Evolutionary conservation across 2,113 vertebrate species (phyloP).

Genomic region (Chaetura pelagica): DNA sequence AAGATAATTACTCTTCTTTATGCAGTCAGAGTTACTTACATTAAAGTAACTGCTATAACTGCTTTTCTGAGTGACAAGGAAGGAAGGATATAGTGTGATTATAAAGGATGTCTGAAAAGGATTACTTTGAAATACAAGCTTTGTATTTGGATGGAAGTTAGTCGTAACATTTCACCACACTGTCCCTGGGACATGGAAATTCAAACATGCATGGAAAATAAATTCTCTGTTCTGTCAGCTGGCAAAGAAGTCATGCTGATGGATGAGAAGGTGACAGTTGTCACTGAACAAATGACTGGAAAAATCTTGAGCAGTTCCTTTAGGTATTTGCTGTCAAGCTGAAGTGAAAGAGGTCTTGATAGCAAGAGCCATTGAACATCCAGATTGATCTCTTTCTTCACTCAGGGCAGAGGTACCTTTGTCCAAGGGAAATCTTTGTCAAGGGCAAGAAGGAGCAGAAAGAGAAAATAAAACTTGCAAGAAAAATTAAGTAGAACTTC

Average conservation of each 20-base stretch:
- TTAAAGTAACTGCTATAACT: background rate
- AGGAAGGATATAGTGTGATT: background rate
- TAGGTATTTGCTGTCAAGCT: background rate
- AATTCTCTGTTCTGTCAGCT: background rate
- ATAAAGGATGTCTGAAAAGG: background rate
- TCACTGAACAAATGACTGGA: background rate
- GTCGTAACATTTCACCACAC: background rate
- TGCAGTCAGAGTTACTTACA: background rate
- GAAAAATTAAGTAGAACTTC: background rate
- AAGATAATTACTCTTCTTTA: background rate
- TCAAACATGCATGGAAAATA: background rate
- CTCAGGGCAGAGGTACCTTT: background rate
- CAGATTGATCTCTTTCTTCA: background rate
- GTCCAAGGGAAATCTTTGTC: background rate
- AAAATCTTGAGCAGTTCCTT: background rate
- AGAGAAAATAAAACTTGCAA: background rate
- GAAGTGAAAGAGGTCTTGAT: conserved; percentile 12
- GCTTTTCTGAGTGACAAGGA: background rate
- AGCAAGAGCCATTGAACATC: background rate
- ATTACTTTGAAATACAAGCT: background rate
- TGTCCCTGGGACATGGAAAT: background rate
- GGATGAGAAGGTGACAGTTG: background rate
- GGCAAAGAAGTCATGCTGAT: background rate
- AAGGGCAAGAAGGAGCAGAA: background rate
- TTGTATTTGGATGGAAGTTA: background rate